Evolutionary conservation across 2,113 vertebrate genomes (phyloP), one percentile per base, ranked within the genome.

Genomic region (Myrmophylax atrothorax): DNA sequence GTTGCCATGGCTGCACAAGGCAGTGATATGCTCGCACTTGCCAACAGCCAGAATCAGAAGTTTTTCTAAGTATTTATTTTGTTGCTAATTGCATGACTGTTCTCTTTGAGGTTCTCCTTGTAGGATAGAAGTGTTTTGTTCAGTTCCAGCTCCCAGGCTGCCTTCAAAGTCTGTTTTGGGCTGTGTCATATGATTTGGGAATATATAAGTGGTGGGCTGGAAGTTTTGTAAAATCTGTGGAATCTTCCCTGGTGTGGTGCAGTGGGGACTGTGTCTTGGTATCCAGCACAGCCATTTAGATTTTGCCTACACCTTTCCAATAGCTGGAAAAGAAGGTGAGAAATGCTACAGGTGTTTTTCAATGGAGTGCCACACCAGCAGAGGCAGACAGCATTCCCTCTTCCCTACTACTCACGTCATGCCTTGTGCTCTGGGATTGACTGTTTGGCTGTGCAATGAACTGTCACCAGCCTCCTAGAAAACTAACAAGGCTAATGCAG

Each of bases 1-100:
- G 76, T 75, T 95, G 68, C 76, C 47, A 38, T 83, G 92, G 88
- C 88, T 77, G 88, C 84, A 59, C 55, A 29, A 73, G 82, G 56
- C 53, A 81, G 24, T 2, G 4, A 28, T 68, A 33, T 3, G 12
- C 62, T 64, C 0, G 0, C 0, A 5, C 28, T 84, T 59, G 50
- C 46, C 75, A 93, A 63, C 47, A 55, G 47, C 55, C 77, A 55
- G 47, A 67, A 77, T 62, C 42, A 18, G 56, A 74, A 79, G 47
- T 7, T 56, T 87, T 72, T 74, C 16, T 33, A 25, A 70, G 38
- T 83, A 28, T 87, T 89, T 87, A 12, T 56, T 89, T 74, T 42
- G 77, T 78, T 44, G 20, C 49, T 83, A 75, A 49, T 68, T 84
- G 24, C 28, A 15, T 86, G 56, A 14, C 40, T 69, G 11, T 29